Conservation (phyloP, 2,113 vertebrate genomes). For the Gopherus evgoodei region DNA sequence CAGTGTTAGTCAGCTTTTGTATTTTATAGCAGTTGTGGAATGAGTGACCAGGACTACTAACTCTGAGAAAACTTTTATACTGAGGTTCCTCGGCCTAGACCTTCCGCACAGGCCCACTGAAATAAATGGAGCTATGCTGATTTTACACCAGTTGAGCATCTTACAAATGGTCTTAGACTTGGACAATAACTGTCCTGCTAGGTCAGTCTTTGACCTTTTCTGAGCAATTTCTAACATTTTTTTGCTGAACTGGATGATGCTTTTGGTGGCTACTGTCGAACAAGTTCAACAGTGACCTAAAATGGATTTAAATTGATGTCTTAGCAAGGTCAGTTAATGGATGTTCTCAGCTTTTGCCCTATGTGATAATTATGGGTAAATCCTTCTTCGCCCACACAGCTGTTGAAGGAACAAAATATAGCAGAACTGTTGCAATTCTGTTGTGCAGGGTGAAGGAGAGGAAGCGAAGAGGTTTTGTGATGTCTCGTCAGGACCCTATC, state of each 20-base stretch:
- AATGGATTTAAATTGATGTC: not conserved
- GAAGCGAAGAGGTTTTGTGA: not conserved
- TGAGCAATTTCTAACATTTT: not conserved
- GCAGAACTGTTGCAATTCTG: not conserved
- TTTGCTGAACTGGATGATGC: not conserved
- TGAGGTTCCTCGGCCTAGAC: not conserved
- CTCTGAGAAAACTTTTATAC: not conserved
- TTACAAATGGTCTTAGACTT: not conserved
- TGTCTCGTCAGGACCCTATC: not conserved
- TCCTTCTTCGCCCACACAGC: not conserved
- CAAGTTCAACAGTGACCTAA: not conserved
- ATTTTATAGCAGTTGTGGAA: not conserved
- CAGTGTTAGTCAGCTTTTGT: not conserved
- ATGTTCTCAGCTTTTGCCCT: not conserved
- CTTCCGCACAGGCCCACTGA: not conserved
- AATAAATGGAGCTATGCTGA: not conserved
- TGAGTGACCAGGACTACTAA: not conserved
- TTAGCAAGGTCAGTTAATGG: not conserved
- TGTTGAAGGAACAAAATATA: not conserved
- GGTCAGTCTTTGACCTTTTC: not conserved
- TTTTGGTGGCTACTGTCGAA: not conserved
- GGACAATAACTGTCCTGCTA: not conserved
- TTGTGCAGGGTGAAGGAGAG: not conserved
- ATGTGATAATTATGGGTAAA: not conserved
- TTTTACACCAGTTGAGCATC: not conserved